Evolutionary conservation across 2,888 invertebrate genomes (phyloP), one percentile per base, ranked within the genome.

Genomic region (Amphimallon solstitiale): DNA sequence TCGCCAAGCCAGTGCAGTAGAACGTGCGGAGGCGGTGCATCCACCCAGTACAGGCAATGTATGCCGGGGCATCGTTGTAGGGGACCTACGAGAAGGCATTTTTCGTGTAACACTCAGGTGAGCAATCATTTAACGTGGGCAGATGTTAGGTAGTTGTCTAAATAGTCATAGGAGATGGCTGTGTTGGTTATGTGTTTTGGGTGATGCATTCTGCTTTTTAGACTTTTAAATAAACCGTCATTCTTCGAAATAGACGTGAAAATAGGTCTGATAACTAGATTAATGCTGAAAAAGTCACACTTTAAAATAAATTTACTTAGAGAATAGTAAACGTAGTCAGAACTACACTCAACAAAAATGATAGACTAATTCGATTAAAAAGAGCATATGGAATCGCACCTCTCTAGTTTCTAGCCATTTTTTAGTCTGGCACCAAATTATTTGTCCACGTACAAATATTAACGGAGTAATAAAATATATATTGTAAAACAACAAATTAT

Each of bases 11-110:
- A 90, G 62, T 98, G 98, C 83, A 95, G 96, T 2, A 86, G 95
- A 70, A 89, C 93, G 15, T 98, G 98, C 79, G 98, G 97, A 0
- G 94, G 95, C 10, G 98, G 98, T 60, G 95, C 97, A 17, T 90
- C 94, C 69, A 90, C 88, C 76, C 95, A 96, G 83, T 89, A 89
- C 65, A 87, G 97, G 75, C 89, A 88, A 80, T 95, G 95, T 81
- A 80, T 86, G 48, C 87, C 88, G 70, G 91, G 90, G 3, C 78
- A 80, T 69, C 69, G 68, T 1, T 97, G 97, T 78, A 84, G 84
- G 3, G 97, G 97, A 10, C 91, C 94, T 1, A 87, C 88, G 73
- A 91, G 89, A 60, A 90, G 93, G 79, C 95, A 92, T 85, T 93
- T 93, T 83, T 95, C 96, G 15, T 97, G 97, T 81, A 93, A 95